phyloP scores from a whole-genome alignment of 1,140 invertebrate genomes.

The Drosophila nasuta region DNA sequence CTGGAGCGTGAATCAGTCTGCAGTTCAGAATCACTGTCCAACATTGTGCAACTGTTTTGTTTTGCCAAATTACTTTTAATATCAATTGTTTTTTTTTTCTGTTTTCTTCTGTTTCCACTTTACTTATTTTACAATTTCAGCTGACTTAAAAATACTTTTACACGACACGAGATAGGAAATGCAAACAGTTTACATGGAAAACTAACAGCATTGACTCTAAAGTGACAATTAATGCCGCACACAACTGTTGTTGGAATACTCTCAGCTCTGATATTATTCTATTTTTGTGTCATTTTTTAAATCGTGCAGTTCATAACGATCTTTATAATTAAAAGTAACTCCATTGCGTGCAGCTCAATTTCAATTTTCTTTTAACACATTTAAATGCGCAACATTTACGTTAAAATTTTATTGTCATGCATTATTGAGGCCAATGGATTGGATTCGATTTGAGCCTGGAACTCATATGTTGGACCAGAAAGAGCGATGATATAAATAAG shows the following conservation, averaged over 20 bases:
- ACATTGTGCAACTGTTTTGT: constrained; percentile 48
- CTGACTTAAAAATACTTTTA: constrained; percentile 42
- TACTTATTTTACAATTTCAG: constrained; percentile 37
- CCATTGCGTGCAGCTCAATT: constrained; percentile 37
- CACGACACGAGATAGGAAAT: constrained; percentile 45
- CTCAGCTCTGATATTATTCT: no score
- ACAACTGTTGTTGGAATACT: constrained; percentile 9
- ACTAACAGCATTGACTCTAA: constrained; percentile 14
- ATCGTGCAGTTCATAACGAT: no score
- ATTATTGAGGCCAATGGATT: constrained; percentile 57
- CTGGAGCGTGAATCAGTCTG: constrained; percentile 41
- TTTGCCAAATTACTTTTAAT: constrained; percentile 38
- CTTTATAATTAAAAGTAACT: no score
- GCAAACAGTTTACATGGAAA: constrained; percentile 14
- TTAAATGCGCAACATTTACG: constrained; percentile 74
- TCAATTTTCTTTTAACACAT: constrained; percentile 57
- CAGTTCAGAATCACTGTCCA: constrained; percentile 48
- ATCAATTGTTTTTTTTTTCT: not conserved
- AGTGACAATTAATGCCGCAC: constrained; percentile 26
- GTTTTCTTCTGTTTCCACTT: constrained; percentile 3
- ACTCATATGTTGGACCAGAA: not conserved
- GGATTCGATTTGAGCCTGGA: constrained; percentile 48
- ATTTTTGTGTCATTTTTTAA: not conserved
- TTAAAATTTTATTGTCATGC: constrained; percentile 78
- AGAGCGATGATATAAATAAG: constrained; percentile 20